These are phyloP conservation scores for Amphiprion ocellaris DNA, from an alignment of 2,113 vertebrate species.

Conservation along the genomic window DNA sequence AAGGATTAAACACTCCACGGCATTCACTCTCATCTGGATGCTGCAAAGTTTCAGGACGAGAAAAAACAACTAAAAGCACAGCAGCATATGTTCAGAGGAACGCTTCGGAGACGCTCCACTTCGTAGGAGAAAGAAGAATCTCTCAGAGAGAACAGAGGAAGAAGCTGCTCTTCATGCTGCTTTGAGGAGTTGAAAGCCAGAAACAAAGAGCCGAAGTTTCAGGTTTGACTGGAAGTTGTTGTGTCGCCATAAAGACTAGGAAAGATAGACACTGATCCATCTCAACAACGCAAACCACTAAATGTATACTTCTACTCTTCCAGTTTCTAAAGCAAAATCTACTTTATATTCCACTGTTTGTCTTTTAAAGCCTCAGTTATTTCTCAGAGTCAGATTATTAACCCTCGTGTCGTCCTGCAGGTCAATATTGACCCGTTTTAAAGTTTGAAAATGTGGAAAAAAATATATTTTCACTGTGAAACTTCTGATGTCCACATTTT, in stretches of 20 bases:
- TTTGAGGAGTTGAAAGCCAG: conserved; percentile 24
- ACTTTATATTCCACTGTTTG: too few relatives aligned
- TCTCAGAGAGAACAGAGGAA: conserved; percentile 24
- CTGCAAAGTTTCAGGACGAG: conserved; percentile 45
- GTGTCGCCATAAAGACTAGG: conserved; percentile 13
- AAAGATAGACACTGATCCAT: conserved; percentile 7
- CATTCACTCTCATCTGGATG: conserved; percentile 51
- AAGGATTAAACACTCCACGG: conserved; percentile 70
- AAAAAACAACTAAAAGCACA: too few relatives aligned
- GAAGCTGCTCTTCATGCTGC: conserved; percentile 13
- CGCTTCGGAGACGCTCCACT: conserved; percentile 34
- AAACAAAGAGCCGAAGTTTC: conserved; percentile 11
- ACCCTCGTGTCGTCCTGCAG: too few relatives aligned
- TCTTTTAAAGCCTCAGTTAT: too few relatives aligned
- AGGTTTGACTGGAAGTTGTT: not conserved
- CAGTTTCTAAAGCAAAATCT: too few relatives aligned
- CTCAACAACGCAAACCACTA: not conserved
- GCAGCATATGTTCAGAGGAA: conserved; percentile 55
- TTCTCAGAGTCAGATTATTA: too few relatives aligned
- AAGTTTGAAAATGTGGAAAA: too few relatives aligned
- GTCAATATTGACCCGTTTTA: too few relatives aligned
- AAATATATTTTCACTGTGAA: too few relatives aligned
- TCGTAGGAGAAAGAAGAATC: conserved; percentile 49
- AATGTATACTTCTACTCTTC: not conserved
- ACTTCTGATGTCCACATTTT: too few relatives aligned